These are phyloP conservation scores for Kudoa iwatai DNA, from an alignment of 30 jellyfish, hydroid and myxozoan species.

Conservation along the genomic window DNA sequence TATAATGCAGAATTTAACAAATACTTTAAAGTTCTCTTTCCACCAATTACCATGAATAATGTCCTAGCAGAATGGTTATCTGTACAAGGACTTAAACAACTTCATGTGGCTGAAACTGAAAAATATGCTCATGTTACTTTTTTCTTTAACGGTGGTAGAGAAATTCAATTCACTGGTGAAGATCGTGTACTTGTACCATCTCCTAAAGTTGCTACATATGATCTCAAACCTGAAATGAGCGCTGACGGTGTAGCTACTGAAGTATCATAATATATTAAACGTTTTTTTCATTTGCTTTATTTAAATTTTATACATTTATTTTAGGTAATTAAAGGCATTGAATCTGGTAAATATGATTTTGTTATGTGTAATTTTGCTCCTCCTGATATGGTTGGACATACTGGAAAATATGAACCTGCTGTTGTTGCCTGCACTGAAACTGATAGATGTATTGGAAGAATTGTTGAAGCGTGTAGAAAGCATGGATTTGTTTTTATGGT, in stretches of 20 bases:
- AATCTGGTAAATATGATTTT: conserved; percentile 11
- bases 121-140: conserved; percentile 93
- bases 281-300: not conserved
- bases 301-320: conserved; percentile 1
- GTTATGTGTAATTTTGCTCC: conserved; percentile 89
- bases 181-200: conserved; percentile 79
- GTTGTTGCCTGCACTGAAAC: conserved; percentile 72
- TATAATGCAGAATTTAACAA: conserved; percentile 44
- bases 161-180: conserved; percentile 29
- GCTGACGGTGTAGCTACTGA: conserved; percentile 61
- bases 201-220: conserved; percentile 94
- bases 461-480: conserved; percentile 35
- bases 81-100: conserved; percentile 18
- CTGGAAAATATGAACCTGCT: conserved; percentile 82
- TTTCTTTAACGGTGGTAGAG: conserved; percentile 92
- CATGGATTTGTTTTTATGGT: conserved; percentile 51
- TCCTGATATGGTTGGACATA: conserved; percentile 98
- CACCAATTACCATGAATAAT: conserved; percentile 50
- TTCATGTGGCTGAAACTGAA: conserved; percentile 92
- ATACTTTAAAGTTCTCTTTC: conserved; percentile 49
- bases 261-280: conserved; percentile 3
- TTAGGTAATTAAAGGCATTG: conserved; percentile 1
- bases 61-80: conserved; percentile 87
- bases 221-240: conserved; percentile 80
- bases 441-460: conserved; percentile 30